Evolutionary conservation across 2,797 vertebrate genomes (phyloP), one percentile per base, ranked within the genome.

Genomic region (Myotis myotis): DNA sequence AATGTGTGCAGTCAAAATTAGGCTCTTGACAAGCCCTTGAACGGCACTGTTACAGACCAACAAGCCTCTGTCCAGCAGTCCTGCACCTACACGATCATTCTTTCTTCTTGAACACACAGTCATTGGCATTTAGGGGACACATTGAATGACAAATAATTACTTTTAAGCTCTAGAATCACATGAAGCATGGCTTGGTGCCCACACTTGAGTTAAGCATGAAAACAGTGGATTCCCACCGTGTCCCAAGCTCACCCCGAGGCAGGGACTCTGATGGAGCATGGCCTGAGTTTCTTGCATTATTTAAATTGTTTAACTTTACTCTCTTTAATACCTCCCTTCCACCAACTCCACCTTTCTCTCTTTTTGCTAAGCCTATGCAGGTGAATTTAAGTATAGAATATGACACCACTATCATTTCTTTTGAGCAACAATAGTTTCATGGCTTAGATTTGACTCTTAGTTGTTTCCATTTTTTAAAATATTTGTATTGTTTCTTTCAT

Each of bases 401-500:
- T 75, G 28, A 88, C 30, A 17, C 17, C 23, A 20, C 5, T 41
- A 70, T 33, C 90, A 49, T 51, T 47, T 28, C 5, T 51, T 94
- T 36, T n/a, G 97, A 96, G 70, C 66, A 93, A 22, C 17, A 96
- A 55, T 41, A 51, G 8, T 85, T 89, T 92, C 41, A 57, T 38
- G 47, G 33, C 28, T 93, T 71, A 76, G 23, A 80, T 81, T 55
- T 33, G 51, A 3, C 28, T 62, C 12, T 78, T 49, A 83, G 36
- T 23, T 87, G 7, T 92, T 70, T 82, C 8, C 19, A 15, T 44
- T 8, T 72, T 78, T n/a, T 4, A 33, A 49, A 49, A 33, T 55
- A 68, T 74, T 87, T 47, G 22, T 41, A 22, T 82, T 51, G 15
- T 62, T 94, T 79, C 11, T 92, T 83, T 28, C 8, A 55, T 30